phyloP scores from a whole-genome alignment of 2,888 invertebrate species.

The Drosophila kuntzei region DNA sequence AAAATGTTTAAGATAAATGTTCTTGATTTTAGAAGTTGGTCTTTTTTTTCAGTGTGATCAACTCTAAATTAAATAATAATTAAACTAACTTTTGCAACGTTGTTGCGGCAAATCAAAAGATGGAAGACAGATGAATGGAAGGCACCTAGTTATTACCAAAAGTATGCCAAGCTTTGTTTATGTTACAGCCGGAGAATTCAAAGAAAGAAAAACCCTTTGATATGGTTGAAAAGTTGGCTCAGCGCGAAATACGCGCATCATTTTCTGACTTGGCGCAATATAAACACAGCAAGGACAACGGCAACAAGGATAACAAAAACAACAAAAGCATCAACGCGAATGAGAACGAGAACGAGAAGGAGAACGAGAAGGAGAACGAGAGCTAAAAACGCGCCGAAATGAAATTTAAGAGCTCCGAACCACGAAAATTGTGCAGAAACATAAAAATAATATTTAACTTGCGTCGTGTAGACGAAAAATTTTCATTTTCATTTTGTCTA shows the following conservation, averaged over 20 bases:
- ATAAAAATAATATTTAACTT: constrained; percentile 56
- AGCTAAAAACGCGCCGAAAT: constrained; percentile 37
- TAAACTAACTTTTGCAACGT: background rate
- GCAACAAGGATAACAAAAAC: constrained; percentile 2
- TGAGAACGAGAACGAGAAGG: background rate
- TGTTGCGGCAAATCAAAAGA: background rate
- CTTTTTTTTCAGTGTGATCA: too few species aligned
- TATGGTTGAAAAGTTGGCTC: constrained; percentile 28
- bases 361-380: constrained; percentile 1
- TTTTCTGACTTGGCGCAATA: constrained; percentile 44
- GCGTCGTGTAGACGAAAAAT: constrained; percentile 36
- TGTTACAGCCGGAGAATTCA: constrained; percentile 26
- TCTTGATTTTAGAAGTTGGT: too few species aligned
- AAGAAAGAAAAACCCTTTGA: constrained; percentile 47
- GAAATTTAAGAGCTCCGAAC: constrained; percentile 41
- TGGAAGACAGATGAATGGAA: background rate
- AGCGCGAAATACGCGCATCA: constrained; percentile 18
- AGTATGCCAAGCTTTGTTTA: constrained; percentile 41
- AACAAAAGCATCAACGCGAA: constrained; percentile 3
- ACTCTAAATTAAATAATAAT: constrained; percentile 8
- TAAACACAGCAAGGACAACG: constrained; percentile 47
- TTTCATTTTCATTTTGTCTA: constrained; percentile 63
- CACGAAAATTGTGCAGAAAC: constrained; percentile 22
- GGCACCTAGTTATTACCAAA: constrained; percentile 13
- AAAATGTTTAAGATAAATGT: too few species aligned